Evolutionary conservation across 2,113 vertebrate genomes (phyloP), one percentile per base, ranked within the genome.

Genomic region (Rafetus swinhoei): DNA sequence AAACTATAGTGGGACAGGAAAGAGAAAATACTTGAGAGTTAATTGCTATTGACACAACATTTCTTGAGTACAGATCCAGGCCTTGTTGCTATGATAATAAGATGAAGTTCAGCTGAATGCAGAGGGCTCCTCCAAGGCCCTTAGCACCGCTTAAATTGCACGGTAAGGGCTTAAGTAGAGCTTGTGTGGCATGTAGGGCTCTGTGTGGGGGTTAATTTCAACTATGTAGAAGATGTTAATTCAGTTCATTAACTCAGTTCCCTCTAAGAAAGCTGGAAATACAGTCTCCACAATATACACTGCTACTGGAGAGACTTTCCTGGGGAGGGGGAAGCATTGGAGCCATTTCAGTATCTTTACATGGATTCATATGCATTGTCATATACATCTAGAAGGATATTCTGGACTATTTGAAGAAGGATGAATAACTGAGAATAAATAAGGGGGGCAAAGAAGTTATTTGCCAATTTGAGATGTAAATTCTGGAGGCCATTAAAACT

Each of bases 211-310:
- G 74, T 45, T 50, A 77, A 77, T 50, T 77, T 77, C 39, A 77
- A 77, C 74, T 77, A 25, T 45, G 74, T 24, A 50, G 39, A 74
- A 77, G 74, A 77, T 50, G 45, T 14, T 45, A 50, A 50, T 77
- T 91, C 91, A 96, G 93, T 97, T 97, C 94, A 95, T 97, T 93
- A 95, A 87, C 93, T 95, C 94, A 89, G 94, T 93, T 94, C 96
- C 91, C 90, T 89, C 65, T 86, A 93, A 93, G 91, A 95, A 97
- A 96, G 95, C 85, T 65, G 74, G 89, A 97, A 97, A 95, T 95
- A 93, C 96, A 95, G 65, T 92, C 85, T 91, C 52, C 79, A 11
- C 60, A 88, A 69, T 88, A 81, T 91, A 81, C 91, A 84, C 93
- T 85, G 91, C 90, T 93, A 55, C 87, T 93, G 90, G 88, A 95